Evolutionary conservation across 2,888 invertebrate species (phyloP), one percentile per base, ranked within the genome.

Genomic region (Blastobasis lacticolella): DNA sequence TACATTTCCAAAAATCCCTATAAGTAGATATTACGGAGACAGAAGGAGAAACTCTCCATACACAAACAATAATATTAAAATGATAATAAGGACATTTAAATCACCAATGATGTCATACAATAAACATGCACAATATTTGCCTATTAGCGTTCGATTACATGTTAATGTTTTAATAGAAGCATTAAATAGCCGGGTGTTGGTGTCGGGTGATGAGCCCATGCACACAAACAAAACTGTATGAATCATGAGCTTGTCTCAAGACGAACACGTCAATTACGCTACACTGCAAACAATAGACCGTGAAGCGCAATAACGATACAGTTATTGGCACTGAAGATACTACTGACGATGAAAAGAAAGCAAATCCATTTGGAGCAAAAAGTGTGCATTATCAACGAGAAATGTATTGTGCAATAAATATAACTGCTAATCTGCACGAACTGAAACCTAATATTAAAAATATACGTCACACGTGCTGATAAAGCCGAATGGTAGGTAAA

Each of bases 401-500:
- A 50, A 10, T 9, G 45, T 43, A 10, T 43, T n/a, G 37, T 44
- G 43, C 10, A n/a, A 23, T 8, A 37, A 8, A n/a, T 38, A 8
- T 36, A 7, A 23, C 23, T 23, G 7, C 8, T 23, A n/a, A 37
- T 6, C 36, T 46, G n/a, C 48, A 42, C 48, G 46, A 48, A 53
- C 42, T 42, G 50, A 54, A 54, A 54, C 36, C 23, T 42, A 45
- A 52, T 46, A 55, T 47, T 37, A 50, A 45, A 51, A 10, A 42
- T 50, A 51, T 49, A 45, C 50, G 55, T 54, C 48, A 52, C 51
- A 48, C 57, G 53, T 59, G 59, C 58, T 57, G 69, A 74, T 69
- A 71, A 64, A 62, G 55, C 63, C 46, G 54, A 61, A 63, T 65
- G 54, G 61, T 62, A 62, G 54, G 61, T 62, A 62, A 67, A 71